Evolutionary conservation across 2,797 vertebrate species (phyloP).

Genomic region (Ctenopoma multispine): DNA sequence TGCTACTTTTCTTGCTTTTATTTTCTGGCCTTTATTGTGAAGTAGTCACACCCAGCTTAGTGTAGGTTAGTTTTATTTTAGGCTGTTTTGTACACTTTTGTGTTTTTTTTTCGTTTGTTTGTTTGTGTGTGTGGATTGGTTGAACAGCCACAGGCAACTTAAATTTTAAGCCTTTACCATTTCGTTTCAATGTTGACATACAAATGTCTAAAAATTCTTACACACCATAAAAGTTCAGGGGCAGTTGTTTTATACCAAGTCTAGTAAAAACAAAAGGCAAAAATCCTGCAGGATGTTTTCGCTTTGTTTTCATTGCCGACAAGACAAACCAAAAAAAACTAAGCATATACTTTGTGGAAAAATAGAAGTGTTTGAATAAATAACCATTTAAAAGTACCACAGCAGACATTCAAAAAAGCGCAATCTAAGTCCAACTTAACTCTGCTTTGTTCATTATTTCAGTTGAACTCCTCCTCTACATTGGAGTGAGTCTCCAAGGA

Average conservation of each 20-base stretch:
- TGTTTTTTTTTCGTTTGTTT: no score
- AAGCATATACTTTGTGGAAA: background rate
- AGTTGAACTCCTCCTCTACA: conserved; percentile 23
- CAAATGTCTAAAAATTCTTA: background rate
- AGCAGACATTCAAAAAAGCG: conserved; percentile 2
- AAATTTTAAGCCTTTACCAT: conserved; percentile 3
- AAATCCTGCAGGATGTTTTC: background rate
- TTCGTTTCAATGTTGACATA: background rate
- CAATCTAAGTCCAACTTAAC: conserved; percentile 7
- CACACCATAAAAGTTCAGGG: no score
- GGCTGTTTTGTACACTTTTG: no score
- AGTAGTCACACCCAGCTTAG: background rate
- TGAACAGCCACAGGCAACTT: background rate
- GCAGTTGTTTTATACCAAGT: no score
- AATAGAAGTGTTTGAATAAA: background rate
- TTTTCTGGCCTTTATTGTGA: background rate
- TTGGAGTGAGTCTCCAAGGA: conserved; percentile 35
- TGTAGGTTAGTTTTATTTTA: no score
- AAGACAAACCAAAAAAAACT: background rate
- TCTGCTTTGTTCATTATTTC: conserved; percentile 27
- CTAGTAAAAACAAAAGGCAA: background rate
- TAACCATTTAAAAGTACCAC: background rate
- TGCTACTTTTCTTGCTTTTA: background rate
- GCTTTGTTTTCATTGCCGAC: background rate
- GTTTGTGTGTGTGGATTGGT: background rate